A percentile compares a stretch with the other conserved stretches of the same genome.
phyloP scores from a whole-genome alignment of 2,113 vertebrate genomes.

The Caretta caretta region DNA sequence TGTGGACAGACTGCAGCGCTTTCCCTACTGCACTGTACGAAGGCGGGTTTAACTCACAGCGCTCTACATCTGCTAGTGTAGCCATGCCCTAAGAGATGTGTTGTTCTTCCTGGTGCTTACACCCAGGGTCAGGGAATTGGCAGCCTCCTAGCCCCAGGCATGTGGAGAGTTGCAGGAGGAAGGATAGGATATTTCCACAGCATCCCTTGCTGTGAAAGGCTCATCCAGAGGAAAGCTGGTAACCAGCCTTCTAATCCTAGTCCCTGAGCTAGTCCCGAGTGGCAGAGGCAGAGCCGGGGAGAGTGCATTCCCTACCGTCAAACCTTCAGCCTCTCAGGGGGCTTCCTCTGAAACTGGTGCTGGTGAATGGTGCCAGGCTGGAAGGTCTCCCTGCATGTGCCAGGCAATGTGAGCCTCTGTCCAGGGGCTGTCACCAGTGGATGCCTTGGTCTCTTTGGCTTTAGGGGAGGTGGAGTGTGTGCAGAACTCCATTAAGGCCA shows the following conservation, averaged over 20 bases:
- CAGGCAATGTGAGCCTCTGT: not conserved
- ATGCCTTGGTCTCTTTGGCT: not conserved
- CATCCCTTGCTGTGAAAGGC: not conserved
- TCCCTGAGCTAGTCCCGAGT: not conserved
- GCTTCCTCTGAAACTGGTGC: not conserved
- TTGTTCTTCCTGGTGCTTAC: not conserved
- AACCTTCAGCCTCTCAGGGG: not conserved
- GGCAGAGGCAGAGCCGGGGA: not conserved
- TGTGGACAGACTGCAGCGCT: no score
- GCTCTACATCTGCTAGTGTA: no score
- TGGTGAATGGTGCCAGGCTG: not conserved
- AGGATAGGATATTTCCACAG: not conserved
- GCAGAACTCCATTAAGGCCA: not conserved
- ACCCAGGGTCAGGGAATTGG: not conserved
- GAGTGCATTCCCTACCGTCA: not conserved
- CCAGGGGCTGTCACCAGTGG: fast-evolving
- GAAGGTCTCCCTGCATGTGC: not conserved
- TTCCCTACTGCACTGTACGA: no score
- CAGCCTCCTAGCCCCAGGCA: not conserved
- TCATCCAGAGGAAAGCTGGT: not conserved
- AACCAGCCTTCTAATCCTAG: not conserved
- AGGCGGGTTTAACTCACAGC: no score
- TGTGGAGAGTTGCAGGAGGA: not conserved
- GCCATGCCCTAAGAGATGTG: no score
- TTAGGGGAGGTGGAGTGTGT: fast-evolving